These are phyloP conservation scores for Ptilorrhoa leucosticta DNA, from an alignment of 2,113 vertebrate genomes.

Conservation along the genomic window DNA sequence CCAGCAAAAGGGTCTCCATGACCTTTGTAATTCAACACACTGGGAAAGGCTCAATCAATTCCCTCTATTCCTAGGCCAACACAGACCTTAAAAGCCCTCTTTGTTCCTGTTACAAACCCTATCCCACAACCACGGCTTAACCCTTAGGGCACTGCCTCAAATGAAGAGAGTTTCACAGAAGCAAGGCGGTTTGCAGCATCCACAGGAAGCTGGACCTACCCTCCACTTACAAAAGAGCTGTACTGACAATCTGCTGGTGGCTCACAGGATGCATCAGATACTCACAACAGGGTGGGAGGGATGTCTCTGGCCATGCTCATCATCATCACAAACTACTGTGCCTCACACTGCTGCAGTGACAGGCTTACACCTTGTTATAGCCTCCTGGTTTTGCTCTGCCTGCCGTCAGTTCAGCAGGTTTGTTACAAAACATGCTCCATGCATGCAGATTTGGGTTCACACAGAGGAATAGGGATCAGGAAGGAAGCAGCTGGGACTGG, in stretches of 20 bases:
- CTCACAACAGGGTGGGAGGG: rapidly evolving
- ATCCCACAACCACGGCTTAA: neutral
- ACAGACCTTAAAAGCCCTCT: conserved; percentile 46
- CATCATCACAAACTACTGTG: neutral
- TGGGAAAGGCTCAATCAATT: conserved; percentile 27
- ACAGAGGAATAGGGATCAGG: neutral
- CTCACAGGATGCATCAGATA: neutral
- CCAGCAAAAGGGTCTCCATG: conserved; percentile 30
- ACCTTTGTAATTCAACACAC: conserved; percentile 53
- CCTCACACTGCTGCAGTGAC: neutral
- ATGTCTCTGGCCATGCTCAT: neutral
- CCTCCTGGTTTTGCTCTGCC: neutral
- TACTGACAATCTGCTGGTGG: neutral
- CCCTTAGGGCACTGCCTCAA: conserved; percentile 13
- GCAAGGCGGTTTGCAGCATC: neutral
- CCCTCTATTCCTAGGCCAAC: conserved; percentile 31
- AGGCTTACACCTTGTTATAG: neutral
- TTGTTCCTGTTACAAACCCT: conserved; percentile 36
- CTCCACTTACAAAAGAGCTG: neutral
- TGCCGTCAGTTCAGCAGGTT: neutral
- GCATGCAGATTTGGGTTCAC: neutral
- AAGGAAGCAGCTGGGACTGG: neutral
- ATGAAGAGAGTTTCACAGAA: neutral
- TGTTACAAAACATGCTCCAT: neutral
- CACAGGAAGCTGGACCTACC: neutral